Evolutionary conservation across 1,140 invertebrate species (phyloP).

Genomic region (Ostrea denselamellosa): DNA sequence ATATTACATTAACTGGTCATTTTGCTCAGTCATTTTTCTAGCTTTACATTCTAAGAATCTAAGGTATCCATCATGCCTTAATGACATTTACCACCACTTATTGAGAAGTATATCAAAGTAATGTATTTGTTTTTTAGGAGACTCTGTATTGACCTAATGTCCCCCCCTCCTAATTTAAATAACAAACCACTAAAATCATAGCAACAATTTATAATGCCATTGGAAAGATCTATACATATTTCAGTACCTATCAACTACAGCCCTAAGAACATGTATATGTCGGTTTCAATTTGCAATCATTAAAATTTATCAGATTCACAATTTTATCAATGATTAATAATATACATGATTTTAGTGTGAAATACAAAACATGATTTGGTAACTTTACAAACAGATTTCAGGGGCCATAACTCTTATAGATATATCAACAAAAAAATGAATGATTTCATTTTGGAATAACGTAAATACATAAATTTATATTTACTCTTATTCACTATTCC

Average conservation of each 20-base stretch:
- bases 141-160: not conserved
- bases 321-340: too few species aligned
- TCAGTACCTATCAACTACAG: not conserved
- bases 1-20: not conserved
- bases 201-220: not conserved
- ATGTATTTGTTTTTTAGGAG: slow-evolving; percentile 16
- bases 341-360: not conserved
- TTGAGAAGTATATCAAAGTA: not conserved
- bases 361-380: not conserved
- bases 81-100: not conserved
- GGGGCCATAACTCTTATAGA: slow-evolving; percentile 1
- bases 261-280: too few species aligned
- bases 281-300: too few species aligned
- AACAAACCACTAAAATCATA: not conserved
- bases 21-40: not conserved
- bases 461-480: too few species aligned
- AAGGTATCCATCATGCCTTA: not conserved
- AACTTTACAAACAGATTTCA: not conserved
- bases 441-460: too few species aligned
- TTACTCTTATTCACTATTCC: too few species aligned
- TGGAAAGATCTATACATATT: not conserved
- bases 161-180: not conserved
- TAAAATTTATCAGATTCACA: too few species aligned
- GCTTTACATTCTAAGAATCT: not conserved
- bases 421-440: not conserved